Base-by-base conservation (phyloP, 2,888 invertebrate genomes). In the Ormyrus labotus region DNA sequence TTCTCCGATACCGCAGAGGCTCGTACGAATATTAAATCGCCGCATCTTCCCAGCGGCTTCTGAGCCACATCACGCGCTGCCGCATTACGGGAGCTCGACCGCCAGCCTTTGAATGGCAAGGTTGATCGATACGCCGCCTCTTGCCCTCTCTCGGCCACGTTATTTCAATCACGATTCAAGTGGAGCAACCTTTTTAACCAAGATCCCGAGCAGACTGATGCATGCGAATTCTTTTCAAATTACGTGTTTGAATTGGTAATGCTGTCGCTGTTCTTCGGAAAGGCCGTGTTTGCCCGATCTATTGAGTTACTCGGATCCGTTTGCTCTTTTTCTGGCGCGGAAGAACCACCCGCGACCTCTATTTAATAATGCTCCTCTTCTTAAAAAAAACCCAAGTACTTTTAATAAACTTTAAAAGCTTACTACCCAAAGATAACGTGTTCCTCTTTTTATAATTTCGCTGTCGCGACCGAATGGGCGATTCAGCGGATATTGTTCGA, bases 1-100 rank as follows among this genome's bases (percentile, higher is more conserved):
- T 86, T 84, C 84, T 80, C 83, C 82, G 82, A 83, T 83, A 76
- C 83, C 82, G 78, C 81, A 8, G n/a, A 48, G 10, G 11, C 76
- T 60, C 68, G 83, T 72, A 80, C 34, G 83, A 84, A 84, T 86
- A 85, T 86, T 83, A 80, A 84, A 85, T 87, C 82, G 82, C 80
- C 67, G 75, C 80, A 84, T 83, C 68, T 82, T 77, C 69, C 81
- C 72, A 47, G 9, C 1, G 11, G 58, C 47, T 10, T n/a, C 55
- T 10, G 45, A 19, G n/a, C 45, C 13, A 6, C 68, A 47, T 45
- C n/a, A 55, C 8, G 10, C 47, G 34, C 34, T 9, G 71, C 50
- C 19, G 61, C 34, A 7, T 10, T 51, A 6, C 5, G 50, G 64
- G 11, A 11, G 45, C 68, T 83, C 81, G 76, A 45, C 60, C 64